A percentile compares a stretch with the other conserved stretches of the same genome.
These are phyloP conservation scores for Drosophila cardini DNA, from an alignment of 1,140 invertebrate species.

Conservation along the genomic window DNA sequence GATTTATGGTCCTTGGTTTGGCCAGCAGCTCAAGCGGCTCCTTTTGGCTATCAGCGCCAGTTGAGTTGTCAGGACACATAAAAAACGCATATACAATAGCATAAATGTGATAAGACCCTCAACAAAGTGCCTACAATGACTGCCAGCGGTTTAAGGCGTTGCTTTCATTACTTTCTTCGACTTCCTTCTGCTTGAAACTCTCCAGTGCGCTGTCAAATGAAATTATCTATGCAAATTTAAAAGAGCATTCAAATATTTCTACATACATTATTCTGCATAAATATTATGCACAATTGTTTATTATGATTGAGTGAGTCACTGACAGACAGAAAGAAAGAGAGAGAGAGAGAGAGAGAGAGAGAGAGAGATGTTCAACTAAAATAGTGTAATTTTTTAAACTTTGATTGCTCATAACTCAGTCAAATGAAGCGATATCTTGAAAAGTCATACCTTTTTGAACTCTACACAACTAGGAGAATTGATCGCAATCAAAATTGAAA, in stretches of 20 bases:
- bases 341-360: too few species aligned
- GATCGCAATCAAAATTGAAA: too few species aligned
- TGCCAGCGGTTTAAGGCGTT: conserved; percentile 22
- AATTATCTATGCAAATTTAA: conserved; percentile 14
- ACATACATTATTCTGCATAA: conserved; percentile 8
- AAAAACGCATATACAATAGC: conserved; percentile 75
- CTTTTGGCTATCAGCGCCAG: conserved; percentile 66
- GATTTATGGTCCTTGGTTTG: conserved; percentile 68
- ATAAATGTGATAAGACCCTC: conserved; percentile 73
- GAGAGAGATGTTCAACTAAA: too few species aligned
- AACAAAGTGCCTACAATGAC: conserved; percentile 43
- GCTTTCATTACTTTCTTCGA: background rate
- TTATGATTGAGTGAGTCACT: background rate
- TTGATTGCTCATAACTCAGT: too few species aligned
- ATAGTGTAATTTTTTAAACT: too few species aligned
- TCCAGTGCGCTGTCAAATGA: conserved; percentile 15
- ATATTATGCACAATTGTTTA: background rate
- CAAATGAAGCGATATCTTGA: too few species aligned
- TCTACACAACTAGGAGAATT: too few species aligned
- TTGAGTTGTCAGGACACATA: conserved; percentile 70
- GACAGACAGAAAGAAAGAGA: background rate
- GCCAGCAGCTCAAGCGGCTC: conserved; percentile 19
- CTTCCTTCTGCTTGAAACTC: background rate
- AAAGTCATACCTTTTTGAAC: too few species aligned
- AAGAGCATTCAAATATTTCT: conserved; percentile 4